These are phyloP conservation scores for Psephotus haematonotus DNA, from an alignment of 2,113 vertebrate genomes.

Conservation along the genomic window DNA sequence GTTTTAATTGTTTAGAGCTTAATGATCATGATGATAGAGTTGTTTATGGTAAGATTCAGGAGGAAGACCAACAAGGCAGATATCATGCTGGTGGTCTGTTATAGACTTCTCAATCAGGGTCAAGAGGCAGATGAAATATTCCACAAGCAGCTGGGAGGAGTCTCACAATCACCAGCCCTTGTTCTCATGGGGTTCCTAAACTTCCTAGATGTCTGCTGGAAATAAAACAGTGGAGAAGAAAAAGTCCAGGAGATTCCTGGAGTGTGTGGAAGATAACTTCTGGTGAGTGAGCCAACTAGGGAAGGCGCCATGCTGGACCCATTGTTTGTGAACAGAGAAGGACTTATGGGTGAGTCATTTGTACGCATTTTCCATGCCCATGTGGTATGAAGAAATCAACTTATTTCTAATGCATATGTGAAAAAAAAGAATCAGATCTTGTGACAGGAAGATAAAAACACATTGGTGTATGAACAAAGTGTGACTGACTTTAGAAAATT, in stretches of 20 bases:
- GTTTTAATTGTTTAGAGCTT: not conserved
- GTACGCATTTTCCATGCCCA: not conserved
- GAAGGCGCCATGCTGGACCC: accelerated
- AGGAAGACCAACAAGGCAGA: not conserved
- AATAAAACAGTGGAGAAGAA: not conserved
- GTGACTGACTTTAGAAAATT: not conserved
- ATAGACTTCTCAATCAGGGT: not conserved
- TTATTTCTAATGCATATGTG: not conserved
- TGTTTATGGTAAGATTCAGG: not conserved
- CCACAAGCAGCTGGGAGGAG: not conserved
- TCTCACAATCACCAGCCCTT: not conserved
- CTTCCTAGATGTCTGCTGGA: not conserved
- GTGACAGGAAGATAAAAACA: not conserved
- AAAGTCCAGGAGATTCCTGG: not conserved
- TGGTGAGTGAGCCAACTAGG: not conserved
- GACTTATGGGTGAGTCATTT: not conserved
- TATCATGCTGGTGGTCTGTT: not conserved
- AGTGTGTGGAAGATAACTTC: not conserved
- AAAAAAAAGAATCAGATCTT: not conserved
- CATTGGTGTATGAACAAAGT: not conserved
- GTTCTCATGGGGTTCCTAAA: not conserved
- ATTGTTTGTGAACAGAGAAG: not conserved
- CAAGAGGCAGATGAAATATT: not conserved
- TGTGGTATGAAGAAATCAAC: not conserved
- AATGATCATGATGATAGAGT: not conserved